phyloP scores from a whole-genome alignment of 2,113 vertebrate genomes.

The Corythoichthys intestinalis region DNA sequence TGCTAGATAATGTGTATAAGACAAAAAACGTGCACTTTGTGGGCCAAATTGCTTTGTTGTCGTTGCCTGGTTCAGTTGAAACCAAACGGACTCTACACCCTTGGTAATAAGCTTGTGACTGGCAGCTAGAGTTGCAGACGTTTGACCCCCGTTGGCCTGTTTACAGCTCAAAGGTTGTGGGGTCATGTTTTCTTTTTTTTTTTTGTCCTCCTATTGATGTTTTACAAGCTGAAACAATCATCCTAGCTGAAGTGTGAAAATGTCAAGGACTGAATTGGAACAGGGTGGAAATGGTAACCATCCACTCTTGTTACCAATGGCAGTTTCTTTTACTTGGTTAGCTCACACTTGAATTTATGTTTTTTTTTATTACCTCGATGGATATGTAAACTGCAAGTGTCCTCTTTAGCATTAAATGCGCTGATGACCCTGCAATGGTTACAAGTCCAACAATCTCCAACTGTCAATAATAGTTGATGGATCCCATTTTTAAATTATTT shows the following conservation, averaged over 20 bases:
- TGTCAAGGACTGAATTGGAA: background rate
- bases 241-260: background rate
- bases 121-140: background rate
- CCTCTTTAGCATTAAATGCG: background rate
- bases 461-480: background rate
- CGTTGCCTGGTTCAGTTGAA: background rate
- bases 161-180: background rate
- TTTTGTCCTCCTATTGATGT: background rate
- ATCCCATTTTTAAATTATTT: background rate
- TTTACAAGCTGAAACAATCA: background rate
- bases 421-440: background rate
- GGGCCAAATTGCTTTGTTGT: background rate
- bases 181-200: background rate
- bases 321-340: background rate
- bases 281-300: background rate
- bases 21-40: conserved; percentile 61
- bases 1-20: background rate
- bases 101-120: background rate
- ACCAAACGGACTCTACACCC: background rate
- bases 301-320: background rate
- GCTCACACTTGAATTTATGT: background rate
- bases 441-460: background rate
- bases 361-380: background rate
- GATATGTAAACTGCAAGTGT: background rate
- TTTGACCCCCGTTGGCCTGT: background rate